Conservation (phyloP, 2,888 invertebrate species). For the Homarus gammarus region DNA sequence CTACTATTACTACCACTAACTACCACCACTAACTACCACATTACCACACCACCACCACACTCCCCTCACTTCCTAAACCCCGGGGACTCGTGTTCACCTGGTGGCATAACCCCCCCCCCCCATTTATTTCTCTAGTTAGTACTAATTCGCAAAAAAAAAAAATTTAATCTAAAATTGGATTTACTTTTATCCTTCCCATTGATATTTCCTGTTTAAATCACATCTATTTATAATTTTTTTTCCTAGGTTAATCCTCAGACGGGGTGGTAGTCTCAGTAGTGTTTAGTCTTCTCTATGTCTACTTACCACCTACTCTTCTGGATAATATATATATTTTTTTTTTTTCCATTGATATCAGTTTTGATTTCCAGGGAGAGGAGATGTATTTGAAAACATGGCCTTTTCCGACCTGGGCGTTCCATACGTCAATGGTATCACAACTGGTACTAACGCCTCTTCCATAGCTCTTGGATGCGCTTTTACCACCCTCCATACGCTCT, state of each 20-base stretch:
- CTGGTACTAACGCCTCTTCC: constrained; percentile 58
- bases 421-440: constrained; percentile 59
- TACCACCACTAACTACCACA: background rate
- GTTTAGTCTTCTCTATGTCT: background rate
- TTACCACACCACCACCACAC: no score
- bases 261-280: background rate
- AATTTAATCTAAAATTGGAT: background rate
- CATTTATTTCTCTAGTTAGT: background rate
- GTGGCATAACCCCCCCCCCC: background rate
- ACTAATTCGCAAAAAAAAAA: background rate
- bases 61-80: no score
- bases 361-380: constrained; percentile 63
- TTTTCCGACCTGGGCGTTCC: constrained; percentile 51
- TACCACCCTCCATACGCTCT: background rate
- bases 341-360: constrained; percentile 49
- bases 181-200: background rate
- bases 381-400: constrained; percentile 52
- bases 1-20: background rate
- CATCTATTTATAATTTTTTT: background rate
- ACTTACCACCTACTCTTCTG: background rate
- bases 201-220: background rate
- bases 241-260: background rate
- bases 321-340: no score
- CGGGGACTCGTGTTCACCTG: background rate
- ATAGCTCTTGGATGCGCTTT: constrained; percentile 44